These are phyloP conservation scores for Trachops cirrhosus DNA, from an alignment of 2,797 vertebrate genomes.

Conservation along the genomic window DNA sequence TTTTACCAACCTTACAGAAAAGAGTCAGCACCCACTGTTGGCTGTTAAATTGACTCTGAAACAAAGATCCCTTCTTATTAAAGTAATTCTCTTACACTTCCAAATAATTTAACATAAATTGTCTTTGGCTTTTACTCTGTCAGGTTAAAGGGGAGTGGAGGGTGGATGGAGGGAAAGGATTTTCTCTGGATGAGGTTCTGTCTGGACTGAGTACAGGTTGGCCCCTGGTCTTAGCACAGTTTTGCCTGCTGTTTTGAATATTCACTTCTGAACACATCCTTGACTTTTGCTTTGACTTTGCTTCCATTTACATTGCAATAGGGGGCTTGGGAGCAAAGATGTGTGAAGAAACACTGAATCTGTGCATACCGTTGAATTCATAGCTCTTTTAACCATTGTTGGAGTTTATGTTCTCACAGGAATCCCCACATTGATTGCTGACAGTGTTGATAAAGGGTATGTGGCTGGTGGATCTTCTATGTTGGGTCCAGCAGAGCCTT, in stretches of 20 bases:
- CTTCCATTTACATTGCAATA: background rate
- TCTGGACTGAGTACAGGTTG: background rate
- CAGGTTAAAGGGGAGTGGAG: background rate
- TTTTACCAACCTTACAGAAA: background rate
- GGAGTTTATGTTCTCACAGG: background rate
- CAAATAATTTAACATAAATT: constrained; percentile 10
- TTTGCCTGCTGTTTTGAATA: background rate
- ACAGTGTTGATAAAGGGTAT: background rate
- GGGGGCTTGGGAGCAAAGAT: background rate
- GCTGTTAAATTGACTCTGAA: constrained; percentile 16
- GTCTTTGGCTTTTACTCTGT: background rate
- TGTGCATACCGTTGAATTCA: background rate
- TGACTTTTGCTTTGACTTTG: constrained; percentile 25
- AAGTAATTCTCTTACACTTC: background rate
- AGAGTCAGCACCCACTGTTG: background rate
- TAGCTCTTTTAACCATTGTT: background rate
- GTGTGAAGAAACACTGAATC: background rate
- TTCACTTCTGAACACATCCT: background rate
- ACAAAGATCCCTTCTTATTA: constrained; percentile 24
- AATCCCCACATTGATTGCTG: background rate
- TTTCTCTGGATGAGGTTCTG: background rate
- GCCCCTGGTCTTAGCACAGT: background rate
- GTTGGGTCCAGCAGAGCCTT: background rate
- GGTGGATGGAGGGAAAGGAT: background rate
- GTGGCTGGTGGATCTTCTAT: background rate